Base-by-base conservation (phyloP, 2,113 vertebrate genomes). In the Halichoerus grypus region DNA sequence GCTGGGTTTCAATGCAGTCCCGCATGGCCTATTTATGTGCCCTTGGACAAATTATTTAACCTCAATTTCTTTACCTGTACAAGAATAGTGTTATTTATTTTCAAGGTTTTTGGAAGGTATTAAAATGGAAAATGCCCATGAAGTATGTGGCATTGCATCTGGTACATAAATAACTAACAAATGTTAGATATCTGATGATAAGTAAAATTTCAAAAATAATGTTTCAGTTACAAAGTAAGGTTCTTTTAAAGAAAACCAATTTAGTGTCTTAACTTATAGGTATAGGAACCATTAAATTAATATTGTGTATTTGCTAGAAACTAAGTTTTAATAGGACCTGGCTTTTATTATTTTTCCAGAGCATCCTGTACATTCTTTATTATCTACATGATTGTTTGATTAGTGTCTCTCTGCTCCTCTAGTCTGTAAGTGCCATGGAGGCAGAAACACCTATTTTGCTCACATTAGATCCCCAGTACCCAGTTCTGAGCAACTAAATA, bases 141-240 rank as follows among this genome's bases (percentile, higher is more conserved):
- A 74, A 82, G 28, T 53, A 46, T 46, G 3, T 31, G n/a, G 15
- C 55, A 72, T 76, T 91, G 33, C 77, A 46, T 63, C 55, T 86
- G 59, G 80, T 12, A 65, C n/a, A 59, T 10, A 93, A 49, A 39
- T 14, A 49, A 55, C 55, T 42, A 72, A 36, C 92, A 72, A 92
- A 69, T 72, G 24, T 61, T 53, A 49, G 12, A 51, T 80, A 74
- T 49, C 55, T 7, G 12, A 87, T 67, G 14, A 21, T 22, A 59
- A 57, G 3, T 81, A 93, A 89, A 83, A 91, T 76, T 7, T 87
- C 65, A 76, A 88, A 95, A 91, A 74, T 39, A 67, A 71, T 82
- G 49, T 91, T 93, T 82, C 57, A 53, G 39, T 77, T 74, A 91
- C 19, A 87, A 69, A 95, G 69, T 24, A 26, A 72, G 16, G 0